phyloP scores from a whole-genome alignment of 2,797 vertebrate genomes.

The Vultur gryphus region DNA sequence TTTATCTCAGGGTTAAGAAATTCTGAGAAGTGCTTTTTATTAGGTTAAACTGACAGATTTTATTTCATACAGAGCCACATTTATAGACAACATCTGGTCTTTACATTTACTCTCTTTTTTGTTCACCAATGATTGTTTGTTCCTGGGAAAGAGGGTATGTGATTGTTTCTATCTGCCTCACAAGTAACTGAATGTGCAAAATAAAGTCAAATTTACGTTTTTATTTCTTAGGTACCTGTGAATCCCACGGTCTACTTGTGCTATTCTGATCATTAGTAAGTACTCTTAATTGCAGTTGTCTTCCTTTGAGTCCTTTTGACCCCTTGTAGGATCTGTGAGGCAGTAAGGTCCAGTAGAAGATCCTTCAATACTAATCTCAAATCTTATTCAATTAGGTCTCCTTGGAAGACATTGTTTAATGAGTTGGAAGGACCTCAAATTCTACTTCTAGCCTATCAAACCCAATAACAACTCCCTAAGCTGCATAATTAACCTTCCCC shows the following conservation, averaged over 20 bases:
- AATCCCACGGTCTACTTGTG: background rate
- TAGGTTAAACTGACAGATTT: slow-evolving; percentile 24
- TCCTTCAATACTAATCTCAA: background rate
- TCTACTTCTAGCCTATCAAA: slow-evolving; percentile 18
- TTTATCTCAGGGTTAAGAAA: slow-evolving; percentile 45
- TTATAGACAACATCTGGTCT: slow-evolving; percentile 43
- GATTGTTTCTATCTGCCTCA: background rate
- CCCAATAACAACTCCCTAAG: background rate
- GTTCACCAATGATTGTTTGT: background rate
- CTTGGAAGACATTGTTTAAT: slow-evolving; percentile 8
- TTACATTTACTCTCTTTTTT: background rate
- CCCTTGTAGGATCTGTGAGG: background rate
- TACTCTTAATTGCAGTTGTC: background rate
- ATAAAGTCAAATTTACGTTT: background rate
- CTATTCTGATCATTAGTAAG: background rate
- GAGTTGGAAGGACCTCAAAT: slow-evolving; percentile 11
- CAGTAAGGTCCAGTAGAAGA: background rate
- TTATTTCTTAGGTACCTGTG: background rate
- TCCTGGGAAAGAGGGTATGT: background rate
- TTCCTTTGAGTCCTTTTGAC: slow-evolving; percentile 1
- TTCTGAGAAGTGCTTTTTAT: slow-evolving; percentile 44
- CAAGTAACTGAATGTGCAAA: background rate
- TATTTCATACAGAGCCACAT: slow-evolving; percentile 16
- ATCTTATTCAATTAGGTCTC: slow-evolving; percentile 8
- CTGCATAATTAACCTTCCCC: background rate